Conservation (phyloP, 2,113 vertebrate species). For the Indri indri region DNA sequence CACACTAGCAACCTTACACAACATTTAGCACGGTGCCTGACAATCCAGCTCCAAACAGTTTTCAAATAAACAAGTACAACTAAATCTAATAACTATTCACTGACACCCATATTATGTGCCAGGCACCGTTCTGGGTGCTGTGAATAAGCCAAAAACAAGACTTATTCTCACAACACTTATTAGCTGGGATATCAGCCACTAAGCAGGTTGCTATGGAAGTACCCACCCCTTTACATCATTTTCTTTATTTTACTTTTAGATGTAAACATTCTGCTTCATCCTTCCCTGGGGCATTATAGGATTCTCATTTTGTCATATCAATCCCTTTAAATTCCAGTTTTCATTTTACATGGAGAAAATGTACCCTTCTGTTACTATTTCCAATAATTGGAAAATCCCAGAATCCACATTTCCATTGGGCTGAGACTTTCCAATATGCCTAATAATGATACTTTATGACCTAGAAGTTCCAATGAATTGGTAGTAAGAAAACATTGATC, state of each 20-base stretch:
- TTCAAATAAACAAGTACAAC: slow-evolving; percentile 33
- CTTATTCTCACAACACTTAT: not conserved
- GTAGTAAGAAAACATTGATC: slow-evolving; percentile 75
- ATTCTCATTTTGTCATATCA: slow-evolving; percentile 58
- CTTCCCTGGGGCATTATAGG: slow-evolving; percentile 43
- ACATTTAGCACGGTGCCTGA: not conserved
- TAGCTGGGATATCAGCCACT: not conserved
- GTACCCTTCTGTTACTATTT: slow-evolving; percentile 56
- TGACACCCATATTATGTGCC: not conserved
- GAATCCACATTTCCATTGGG: slow-evolving; percentile 69
- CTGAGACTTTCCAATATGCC: slow-evolving; percentile 70
- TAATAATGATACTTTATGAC: slow-evolving; percentile 75
- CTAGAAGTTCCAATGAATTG: slow-evolving; percentile 74
- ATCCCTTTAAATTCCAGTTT: slow-evolving; percentile 70
- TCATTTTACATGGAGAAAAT: slow-evolving; percentile 61
- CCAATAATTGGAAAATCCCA: slow-evolving; percentile 73
- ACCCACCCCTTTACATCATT: not conserved
- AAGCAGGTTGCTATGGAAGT: not conserved
- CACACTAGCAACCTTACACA: not conserved
- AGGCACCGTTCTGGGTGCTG: not conserved
- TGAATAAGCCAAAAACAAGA: not conserved
- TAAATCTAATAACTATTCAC: not conserved
- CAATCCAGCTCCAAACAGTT: not conserved
- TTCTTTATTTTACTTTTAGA: slow-evolving; percentile 50
- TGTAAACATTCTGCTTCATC: slow-evolving; percentile 42